A percentile compares a stretch with the other conserved stretches of the same genome.
phyloP scores from a whole-genome alignment of 2,888 invertebrate species.

The Nephrotoma flavescens region DNA sequence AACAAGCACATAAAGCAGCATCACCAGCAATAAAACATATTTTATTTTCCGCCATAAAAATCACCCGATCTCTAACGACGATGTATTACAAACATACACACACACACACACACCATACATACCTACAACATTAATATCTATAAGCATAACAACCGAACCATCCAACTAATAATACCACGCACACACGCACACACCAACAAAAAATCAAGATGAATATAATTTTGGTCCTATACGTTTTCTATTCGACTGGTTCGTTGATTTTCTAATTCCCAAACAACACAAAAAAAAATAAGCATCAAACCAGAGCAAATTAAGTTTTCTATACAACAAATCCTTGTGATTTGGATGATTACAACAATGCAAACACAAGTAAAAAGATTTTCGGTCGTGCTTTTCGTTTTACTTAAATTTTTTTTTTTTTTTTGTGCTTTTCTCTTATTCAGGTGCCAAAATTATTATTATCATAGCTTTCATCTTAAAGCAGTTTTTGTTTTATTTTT shows the following conservation, averaged over 20 bases:
- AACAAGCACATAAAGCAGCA: background rate
- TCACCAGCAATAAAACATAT: background rate
- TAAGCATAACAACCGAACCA: background rate
- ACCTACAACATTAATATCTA: background rate
- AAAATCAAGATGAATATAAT: background rate
- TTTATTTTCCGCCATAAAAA: background rate
- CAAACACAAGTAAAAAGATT: background rate
- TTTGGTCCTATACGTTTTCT: background rate
- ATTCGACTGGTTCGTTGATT: background rate
- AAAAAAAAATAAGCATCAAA: background rate
- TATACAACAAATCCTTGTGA: background rate
- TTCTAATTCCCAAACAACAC: background rate
- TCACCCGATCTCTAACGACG: background rate
- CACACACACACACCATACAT: too few relatives aligned
- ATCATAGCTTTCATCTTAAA: background rate
- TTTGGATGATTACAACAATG: background rate
- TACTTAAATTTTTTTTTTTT: background rate
- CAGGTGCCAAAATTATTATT: background rate
- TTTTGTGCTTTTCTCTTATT: background rate
- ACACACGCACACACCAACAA: background rate
- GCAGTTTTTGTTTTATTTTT: background rate
- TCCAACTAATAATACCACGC: background rate
- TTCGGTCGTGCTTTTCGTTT: background rate
- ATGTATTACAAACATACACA: background rate
- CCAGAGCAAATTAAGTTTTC: background rate